Evolutionary conservation across 1,140 invertebrate species (phyloP), one percentile per base, ranked within the genome.

Genomic region (Drosophila cardini): DNA sequence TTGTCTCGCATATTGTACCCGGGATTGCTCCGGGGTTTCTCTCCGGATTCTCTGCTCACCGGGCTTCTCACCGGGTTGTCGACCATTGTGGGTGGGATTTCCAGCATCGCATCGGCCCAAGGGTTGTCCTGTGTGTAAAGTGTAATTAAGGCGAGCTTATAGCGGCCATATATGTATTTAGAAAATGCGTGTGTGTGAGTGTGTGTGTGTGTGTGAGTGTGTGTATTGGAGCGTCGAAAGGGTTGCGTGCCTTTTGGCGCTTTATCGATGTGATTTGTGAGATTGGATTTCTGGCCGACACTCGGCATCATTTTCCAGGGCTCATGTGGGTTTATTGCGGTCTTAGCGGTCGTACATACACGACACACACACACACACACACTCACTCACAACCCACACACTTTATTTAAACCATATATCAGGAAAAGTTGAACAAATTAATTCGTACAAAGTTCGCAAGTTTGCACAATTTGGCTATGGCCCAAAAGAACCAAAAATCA

Each of bases 251-350:
- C 85, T 73, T 64, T 69, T 55, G 76, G 67, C 80, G 84, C 80
- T 87, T 87, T 84, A 87, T 90, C 84, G 87, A 89, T 79, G 84
- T 87, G 84, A 87, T 87, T 87, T 87, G 84, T 73, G 77, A 87
- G 69, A 87, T 87, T 87, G 84, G 85, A 72, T 87, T 83, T 84
- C 71, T 52, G 72, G 43, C 56, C 55, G 43, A 52, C 64, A 65
- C 72, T 70, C 61, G 60, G 55, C 56, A 70, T 75, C 36, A 62
- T 70, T 74, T 74, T 56, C 43, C 72, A 15, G 57, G 79, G 80
- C 83, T 89, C 81, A 87, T 87, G 84, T 83, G 83, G 84, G 80
- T 76, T 87, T 87, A 89, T 89, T 87, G 84, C 83, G 76, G 83
- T 82, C 83, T 89, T 87, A 78, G 83, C 75, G 79, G 81, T 82